Conservation (phyloP, 2,888 invertebrate genomes). For the Coronaproctus castanopsis region DNA sequence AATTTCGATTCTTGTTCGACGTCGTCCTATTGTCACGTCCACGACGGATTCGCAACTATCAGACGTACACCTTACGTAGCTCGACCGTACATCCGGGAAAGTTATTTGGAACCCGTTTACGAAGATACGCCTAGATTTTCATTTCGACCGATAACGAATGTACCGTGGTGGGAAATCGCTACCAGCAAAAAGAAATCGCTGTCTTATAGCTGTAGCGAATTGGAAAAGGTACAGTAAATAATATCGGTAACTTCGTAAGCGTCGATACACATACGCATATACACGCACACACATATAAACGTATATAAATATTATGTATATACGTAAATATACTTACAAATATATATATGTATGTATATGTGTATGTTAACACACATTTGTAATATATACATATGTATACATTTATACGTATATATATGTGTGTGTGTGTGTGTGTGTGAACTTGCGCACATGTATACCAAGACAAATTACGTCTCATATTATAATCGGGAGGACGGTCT, state of each 20-base stretch:
- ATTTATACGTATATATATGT: no score
- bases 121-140: slow-evolving; percentile 24
- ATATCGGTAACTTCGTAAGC: background rate
- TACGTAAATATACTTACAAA: no score
- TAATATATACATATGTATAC: no score
- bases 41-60: slow-evolving; percentile 77
- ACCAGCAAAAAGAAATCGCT: slow-evolving; percentile 39
- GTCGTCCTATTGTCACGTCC: slow-evolving; percentile 26
- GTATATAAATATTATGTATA: no score
- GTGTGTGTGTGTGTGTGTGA: no score
- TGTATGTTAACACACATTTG: no score
- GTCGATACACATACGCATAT: background rate
- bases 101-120: slow-evolving; percentile 18
- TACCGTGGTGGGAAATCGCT: slow-evolving; percentile 79
- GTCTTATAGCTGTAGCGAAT: slow-evolving; percentile 56
- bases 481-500: no score
- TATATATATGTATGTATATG: no score
- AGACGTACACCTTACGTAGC: slow-evolving; percentile 23
- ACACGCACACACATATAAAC: background rate
- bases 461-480: no score
- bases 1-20: background rate
- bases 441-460: no score
- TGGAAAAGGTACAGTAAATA: background rate
- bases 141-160: slow-evolving; percentile 41
- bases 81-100: slow-evolving; percentile 24